phyloP scores from a whole-genome alignment of 92 coral and sea anemone species.

The Parazoanthus darwini region DNA sequence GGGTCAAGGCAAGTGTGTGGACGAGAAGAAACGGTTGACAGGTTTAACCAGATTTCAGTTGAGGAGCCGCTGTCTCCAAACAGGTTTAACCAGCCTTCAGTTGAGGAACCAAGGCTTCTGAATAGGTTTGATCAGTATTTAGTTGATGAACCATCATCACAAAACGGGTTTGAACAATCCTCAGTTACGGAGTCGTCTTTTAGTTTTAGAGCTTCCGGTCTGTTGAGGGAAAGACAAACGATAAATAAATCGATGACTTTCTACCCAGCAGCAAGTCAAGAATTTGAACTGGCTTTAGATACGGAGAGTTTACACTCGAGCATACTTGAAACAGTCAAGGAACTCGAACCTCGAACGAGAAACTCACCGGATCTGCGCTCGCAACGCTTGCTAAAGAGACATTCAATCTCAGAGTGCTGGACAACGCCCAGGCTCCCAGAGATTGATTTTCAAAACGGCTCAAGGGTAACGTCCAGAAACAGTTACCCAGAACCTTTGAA shows the following conservation, averaged over 20 bases:
- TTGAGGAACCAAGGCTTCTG: not conserved
- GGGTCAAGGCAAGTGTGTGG: not conserved
- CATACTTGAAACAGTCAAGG: not conserved
- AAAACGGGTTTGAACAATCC: too few species aligned
- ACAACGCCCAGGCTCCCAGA: slow-evolving; percentile 9
- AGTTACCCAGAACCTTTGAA: slow-evolving; percentile 10
- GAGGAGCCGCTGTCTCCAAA: not conserved
- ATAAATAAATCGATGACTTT: not conserved
- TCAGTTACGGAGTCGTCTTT: not conserved
- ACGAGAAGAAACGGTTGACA: not conserved
- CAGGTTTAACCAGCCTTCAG: not conserved
- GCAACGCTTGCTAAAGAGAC: not conserved
- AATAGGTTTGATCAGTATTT: not conserved
- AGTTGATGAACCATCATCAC: not conserved
- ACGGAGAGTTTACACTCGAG: not conserved
- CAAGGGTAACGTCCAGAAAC: not conserved
- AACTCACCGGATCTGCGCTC: not conserved
- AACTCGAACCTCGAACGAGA: not conserved
- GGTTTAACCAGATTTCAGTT: not conserved
- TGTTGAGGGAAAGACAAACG: not conserved
- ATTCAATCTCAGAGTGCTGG: slow-evolving; percentile 10
- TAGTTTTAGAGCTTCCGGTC: too few species aligned
- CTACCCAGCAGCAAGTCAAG: slow-evolving; percentile 3
- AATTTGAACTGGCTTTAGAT: slow-evolving; percentile 3
- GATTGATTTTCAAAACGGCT: not conserved